Evolutionary conservation across 2,113 vertebrate genomes (phyloP), one percentile per base, ranked within the genome.

Genomic region (Sylvia atricapilla): DNA sequence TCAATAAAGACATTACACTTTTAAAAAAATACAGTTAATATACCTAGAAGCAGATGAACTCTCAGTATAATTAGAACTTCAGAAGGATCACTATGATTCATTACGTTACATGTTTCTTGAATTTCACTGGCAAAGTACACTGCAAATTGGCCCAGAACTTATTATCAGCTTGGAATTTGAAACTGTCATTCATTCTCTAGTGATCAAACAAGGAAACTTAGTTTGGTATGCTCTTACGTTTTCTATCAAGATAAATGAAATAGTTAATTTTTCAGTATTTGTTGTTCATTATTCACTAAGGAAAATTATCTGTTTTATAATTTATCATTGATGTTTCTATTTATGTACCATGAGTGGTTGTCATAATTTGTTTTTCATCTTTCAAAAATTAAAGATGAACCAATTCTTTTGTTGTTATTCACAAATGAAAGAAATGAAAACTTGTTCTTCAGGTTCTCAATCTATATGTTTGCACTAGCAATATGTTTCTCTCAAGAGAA

Each of bases 301-400:
- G 89, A 96, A 97, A 96, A 97, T 97, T 74, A 97, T 94, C 84
- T 92, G 49, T 28, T 96, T 97, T 89, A 97, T 97, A 96, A 97
- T 95, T 97, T 95, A 96, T 96, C 75, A 73, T 91, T 96, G 93
- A 75, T 96, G 62, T 80, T 80, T 75, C 84, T 89, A 96, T 97
- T 96, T 96, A 95, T 91, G 43, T 94, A 83, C 75, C 3, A 0
- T 92, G 87, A 95, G 84, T 94, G 46, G 69, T 79, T 95, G 92
- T 94, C 78, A 89, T 60, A 39, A 78, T 95, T 97, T 90, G 73
- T 69, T 97, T 97, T 94, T 95, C 63, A 92, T 89, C 93, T 96
- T 96, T 95, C 93, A 94, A 94, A 97, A 97, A 96, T 96, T 97
- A 95, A 94, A 87, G 93, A 87, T 92, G 85, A 97, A 87, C 95